Base-by-base conservation (phyloP, 2,797 vertebrate genomes). In the Hirundo rustica region DNA sequence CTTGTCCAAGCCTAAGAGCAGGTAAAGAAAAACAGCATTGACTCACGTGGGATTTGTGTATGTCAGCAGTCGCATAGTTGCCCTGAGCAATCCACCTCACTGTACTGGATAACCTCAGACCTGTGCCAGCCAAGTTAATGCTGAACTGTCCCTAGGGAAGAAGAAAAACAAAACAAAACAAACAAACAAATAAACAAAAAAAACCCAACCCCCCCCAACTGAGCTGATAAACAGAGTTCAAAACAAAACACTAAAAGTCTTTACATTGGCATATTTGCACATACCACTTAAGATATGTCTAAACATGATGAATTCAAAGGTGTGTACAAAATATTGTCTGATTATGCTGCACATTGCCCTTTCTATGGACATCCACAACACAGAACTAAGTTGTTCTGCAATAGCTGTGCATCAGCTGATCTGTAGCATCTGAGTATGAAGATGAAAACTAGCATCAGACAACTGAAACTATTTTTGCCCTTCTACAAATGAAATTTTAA, bases 31-130 rank as follows among this genome's bases (percentile, higher is more conserved):
- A 89, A 29, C 29, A 72, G 26, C 12, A 25, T 17, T 11, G 18
- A 97, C 98, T 98, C 97, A 99, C 99, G 10, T 98, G 99, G 50
- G 99, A 99, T 97, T 98, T 98, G 97, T 99, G 99, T 85, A 99
- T 98, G 96, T 98, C 98, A 95, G 98, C 97, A 4, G 98, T 98
- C 16, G 98, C 98, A 29, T 99, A 99, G 97, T 98, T 99, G 80
- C 99, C 99, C 97, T 99, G 98, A 95, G 99, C 98, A 44, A 98
- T 98, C 99, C 99, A 99, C 92, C 98, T 99, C 15, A 98, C 98
- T n/a, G 97, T 96, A 92, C 97, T 98, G 71, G 99, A 97, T 68
- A 99, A 98, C 97, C 96, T 98, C 96, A 99, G 97, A 58, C 99
- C 99, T 16, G 99, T 99, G 61, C 99, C 99, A 57, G 98, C 97